phyloP scores from a whole-genome alignment of 1,140 invertebrate species.

The Hypothenemus hampei region DNA sequence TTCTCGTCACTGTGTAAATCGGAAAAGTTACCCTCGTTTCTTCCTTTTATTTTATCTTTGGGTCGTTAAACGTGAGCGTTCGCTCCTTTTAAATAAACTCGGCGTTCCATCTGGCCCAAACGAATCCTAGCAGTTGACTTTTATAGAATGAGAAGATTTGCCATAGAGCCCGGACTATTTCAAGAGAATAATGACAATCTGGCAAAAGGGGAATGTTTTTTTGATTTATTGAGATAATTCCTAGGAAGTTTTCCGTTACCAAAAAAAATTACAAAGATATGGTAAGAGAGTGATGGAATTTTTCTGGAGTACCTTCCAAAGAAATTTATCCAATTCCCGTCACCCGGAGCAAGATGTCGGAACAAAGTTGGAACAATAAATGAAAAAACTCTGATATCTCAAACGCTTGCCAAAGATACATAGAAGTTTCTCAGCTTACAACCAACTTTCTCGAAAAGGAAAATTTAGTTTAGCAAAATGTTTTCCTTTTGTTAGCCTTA shows the following conservation, averaged over 20 bases:
- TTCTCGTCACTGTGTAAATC: neutral
- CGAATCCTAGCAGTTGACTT: neutral
- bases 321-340: too few relatives aligned
- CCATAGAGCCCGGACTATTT: too few relatives aligned
- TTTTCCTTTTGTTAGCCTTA: neutral
- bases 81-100: constrained; percentile 3
- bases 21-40: neutral
- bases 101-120: neutral
- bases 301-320: too few relatives aligned
- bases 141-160: neutral
- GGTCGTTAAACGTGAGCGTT: neutral
- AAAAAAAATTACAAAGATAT: too few relatives aligned
- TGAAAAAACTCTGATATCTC: neutral
- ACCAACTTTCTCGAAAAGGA: neutral
- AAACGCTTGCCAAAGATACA: neutral
- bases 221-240: too few relatives aligned
- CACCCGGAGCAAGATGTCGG: too few relatives aligned
- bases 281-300: too few relatives aligned
- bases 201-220: too few relatives aligned
- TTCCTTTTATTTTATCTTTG: constrained; percentile 4
- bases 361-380: neutral
- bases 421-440: neutral
- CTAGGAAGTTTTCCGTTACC: too few relatives aligned
- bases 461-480: neutral
- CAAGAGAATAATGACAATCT: too few relatives aligned